Conservation (phyloP, 2,797 vertebrate genomes). For the Pyrocephalus nanus region DNA sequence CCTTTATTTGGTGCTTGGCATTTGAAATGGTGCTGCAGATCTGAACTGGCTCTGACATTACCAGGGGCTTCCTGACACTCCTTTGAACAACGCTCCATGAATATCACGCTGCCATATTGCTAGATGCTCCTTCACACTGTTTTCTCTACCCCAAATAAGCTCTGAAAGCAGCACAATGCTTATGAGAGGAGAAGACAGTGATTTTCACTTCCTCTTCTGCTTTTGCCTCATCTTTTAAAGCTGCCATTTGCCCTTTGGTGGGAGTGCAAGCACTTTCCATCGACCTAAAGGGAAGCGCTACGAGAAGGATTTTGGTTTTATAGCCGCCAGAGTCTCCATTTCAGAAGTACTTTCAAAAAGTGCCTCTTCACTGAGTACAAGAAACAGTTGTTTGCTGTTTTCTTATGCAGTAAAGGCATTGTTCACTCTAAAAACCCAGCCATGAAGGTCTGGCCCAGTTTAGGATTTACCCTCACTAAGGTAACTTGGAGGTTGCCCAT, state of each 20-base stretch:
- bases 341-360: neutral
- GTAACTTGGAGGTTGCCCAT: neutral
- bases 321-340: neutral
- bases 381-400: neutral
- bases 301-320: neutral
- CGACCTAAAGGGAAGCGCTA: neutral
- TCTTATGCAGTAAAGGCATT: neutral
- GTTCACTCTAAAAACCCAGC: neutral
- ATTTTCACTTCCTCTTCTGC: neutral
- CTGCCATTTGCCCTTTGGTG: neutral
- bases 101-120: neutral
- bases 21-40: neutral
- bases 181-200: neutral
- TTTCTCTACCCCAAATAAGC: neutral
- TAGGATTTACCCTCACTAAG: neutral
- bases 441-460: neutral
- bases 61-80: neutral
- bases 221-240: neutral
- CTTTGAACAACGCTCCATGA: neutral
- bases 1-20: neutral
- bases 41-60: neutral
- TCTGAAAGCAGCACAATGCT: neutral
- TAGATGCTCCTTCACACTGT: neutral
- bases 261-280: neutral
- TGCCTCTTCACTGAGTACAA: neutral